These are phyloP conservation scores for Drosophila bocki DNA, from an alignment of 1,140 invertebrate genomes.

Conservation along the genomic window DNA sequence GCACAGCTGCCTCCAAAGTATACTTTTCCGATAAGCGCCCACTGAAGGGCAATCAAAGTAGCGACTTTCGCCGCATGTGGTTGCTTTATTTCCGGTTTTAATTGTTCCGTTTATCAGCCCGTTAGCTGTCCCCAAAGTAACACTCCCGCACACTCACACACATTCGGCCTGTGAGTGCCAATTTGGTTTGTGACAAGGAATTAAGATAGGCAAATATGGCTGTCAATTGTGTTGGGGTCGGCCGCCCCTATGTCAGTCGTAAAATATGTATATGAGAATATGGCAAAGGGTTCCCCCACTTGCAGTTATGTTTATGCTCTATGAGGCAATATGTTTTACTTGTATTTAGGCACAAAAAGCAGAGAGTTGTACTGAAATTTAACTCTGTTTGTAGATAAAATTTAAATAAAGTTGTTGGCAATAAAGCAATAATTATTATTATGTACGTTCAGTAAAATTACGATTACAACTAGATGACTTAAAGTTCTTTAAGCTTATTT, in stretches of 20 bases:
- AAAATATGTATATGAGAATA: constrained; percentile 51
- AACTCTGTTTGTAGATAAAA: neutral
- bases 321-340: constrained; percentile 36
- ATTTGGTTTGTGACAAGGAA: constrained; percentile 76
- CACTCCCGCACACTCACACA: constrained; percentile 19
- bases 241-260: constrained; percentile 59
- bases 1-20: constrained; percentile 13
- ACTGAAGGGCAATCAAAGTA: constrained; percentile 38
- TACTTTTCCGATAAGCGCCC: constrained; percentile 37
- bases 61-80: constrained; percentile 36
- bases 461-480: neutral
- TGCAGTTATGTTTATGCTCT: constrained; percentile 37
- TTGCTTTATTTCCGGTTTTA: constrained; percentile 59
- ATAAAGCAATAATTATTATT: neutral
- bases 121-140: constrained; percentile 65
- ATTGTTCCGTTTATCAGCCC: constrained; percentile 68
- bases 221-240: constrained; percentile 67
- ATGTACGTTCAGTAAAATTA: neutral
- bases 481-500: neutral
- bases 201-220: constrained; percentile 74
- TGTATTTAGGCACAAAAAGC: neutral
- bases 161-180: constrained; percentile 56
- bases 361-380: too few species aligned
- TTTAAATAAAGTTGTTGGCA: neutral
- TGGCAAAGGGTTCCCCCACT: constrained; percentile 21